Percentiles rank a stretch among this genome's conserved stretches.
These are phyloP conservation scores for Sarcophaga caerulescens DNA, from an alignment of 2,888 invertebrate species.

Conservation along the genomic window DNA sequence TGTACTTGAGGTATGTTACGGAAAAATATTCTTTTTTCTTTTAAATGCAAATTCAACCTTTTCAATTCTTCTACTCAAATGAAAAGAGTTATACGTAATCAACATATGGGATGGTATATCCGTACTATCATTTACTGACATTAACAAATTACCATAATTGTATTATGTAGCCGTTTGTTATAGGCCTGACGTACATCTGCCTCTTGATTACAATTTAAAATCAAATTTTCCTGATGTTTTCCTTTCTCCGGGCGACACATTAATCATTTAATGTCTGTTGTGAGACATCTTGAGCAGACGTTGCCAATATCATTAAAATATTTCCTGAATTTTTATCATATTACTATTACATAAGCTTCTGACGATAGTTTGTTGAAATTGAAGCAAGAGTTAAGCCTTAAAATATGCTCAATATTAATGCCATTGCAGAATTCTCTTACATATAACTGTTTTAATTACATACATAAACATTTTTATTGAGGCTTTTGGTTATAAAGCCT, in stretches of 20 bases:
- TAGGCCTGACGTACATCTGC: background rate
- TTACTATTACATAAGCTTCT: background rate
- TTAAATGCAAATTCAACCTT: too few relatives aligned
- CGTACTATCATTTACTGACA: background rate
- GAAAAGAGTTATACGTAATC: background rate
- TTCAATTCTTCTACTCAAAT: too few relatives aligned
- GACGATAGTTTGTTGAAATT: background rate
- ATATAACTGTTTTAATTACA: too few relatives aligned
- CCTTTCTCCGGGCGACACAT: background rate
- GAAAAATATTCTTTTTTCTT: too few relatives aligned
- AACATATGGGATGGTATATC: background rate
- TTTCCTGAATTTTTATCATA: background rate
- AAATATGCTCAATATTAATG: too few relatives aligned
- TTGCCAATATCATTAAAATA: too few relatives aligned
- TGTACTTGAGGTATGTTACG: too few relatives aligned
- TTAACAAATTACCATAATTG: background rate
- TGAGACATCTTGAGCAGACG: background rate
- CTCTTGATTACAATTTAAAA: background rate
- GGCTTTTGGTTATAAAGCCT: too few relatives aligned
- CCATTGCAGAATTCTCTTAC: too few relatives aligned
- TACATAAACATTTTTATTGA: too few relatives aligned
- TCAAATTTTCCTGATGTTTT: background rate
- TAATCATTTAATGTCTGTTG: background rate
- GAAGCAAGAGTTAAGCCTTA: background rate
- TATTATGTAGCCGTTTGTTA: background rate